Evolutionary conservation across 2,888 invertebrate genomes (phyloP).

Genomic region (Hofmannophila pseudospretella): DNA sequence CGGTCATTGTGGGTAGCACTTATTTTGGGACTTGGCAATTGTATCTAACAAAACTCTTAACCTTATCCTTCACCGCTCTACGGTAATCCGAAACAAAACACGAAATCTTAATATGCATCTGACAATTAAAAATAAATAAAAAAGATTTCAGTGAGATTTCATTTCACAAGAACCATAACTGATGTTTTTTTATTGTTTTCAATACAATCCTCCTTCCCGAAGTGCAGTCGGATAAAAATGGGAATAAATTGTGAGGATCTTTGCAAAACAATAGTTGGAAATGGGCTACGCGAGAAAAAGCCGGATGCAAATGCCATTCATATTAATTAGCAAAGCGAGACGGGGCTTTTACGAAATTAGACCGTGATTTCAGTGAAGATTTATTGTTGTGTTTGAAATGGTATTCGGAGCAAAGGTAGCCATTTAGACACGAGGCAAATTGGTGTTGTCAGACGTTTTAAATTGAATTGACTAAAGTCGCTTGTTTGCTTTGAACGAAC

Average conservation of each 20-base stretch:
- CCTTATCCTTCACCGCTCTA: too few relatives aligned
- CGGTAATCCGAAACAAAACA: too few relatives aligned
- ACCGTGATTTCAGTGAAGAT: conserved; percentile 76
- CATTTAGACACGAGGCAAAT: conserved; percentile 70
- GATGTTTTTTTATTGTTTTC: conserved; percentile 60
- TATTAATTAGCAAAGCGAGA: conserved; percentile 78
- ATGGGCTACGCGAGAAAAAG: conserved; percentile 75
- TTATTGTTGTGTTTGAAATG: conserved; percentile 76
- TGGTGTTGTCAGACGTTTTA: conserved; percentile 69
- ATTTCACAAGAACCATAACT: conserved; percentile 49
- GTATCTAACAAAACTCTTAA: too few relatives aligned
- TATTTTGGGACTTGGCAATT: too few relatives aligned
- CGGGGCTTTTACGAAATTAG: conserved; percentile 78
- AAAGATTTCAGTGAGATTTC: too few relatives aligned
- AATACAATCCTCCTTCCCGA: conserved; percentile 45
- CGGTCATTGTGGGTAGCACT: too few relatives aligned
- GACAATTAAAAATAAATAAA: too few relatives aligned
- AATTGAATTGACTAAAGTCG: conserved; percentile 67
- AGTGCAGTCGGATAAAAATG: conserved; percentile 67
- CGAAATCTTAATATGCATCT: too few relatives aligned
- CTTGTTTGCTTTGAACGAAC: conserved; percentile 48
- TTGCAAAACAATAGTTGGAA: conserved; percentile 77
- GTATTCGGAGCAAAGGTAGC: conserved; percentile 72
- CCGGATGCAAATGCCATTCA: conserved; percentile 78
- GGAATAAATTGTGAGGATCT: conserved; percentile 75